A percentile compares a stretch with the other conserved stretches of the same genome.
Evolutionary conservation across 2,888 invertebrate genomes (phyloP).

Genomic region (Heteromyza rotundicornis): DNA sequence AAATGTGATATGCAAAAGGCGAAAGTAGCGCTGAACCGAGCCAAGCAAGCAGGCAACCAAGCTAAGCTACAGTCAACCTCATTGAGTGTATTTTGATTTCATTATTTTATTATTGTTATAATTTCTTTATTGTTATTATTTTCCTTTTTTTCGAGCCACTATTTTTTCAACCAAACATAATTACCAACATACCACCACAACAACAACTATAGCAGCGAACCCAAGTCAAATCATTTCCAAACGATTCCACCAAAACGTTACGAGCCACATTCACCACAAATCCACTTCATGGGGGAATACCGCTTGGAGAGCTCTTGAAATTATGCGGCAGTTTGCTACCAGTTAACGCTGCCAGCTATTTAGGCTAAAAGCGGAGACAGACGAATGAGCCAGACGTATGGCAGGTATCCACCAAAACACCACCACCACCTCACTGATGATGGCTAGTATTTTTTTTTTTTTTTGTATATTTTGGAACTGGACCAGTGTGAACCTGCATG

Average conservation of each 20-base stretch:
- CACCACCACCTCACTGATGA: not conserved
- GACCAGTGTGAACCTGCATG: slow-evolving; percentile 20
- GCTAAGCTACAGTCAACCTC: too few relatives aligned
- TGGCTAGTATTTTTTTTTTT: too few relatives aligned
- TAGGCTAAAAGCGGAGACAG: slow-evolving; percentile 35
- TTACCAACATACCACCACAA: slow-evolving; percentile 12
- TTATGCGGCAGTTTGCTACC: slow-evolving; percentile 55
- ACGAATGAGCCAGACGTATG: slow-evolving; percentile 25
- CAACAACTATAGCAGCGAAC: too few relatives aligned
- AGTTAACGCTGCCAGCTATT: slow-evolving; percentile 44
- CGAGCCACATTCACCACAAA: slow-evolving; percentile 42
- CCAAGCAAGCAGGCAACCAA: not conserved
- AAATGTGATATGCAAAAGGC: slow-evolving; percentile 21
- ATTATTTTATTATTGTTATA: slow-evolving; percentile 51
- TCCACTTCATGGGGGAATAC: slow-evolving; percentile 37
- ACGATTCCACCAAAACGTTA: too few relatives aligned
- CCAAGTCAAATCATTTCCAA: too few relatives aligned
- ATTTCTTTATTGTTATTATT: slow-evolving; percentile 51
- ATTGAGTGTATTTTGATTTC: slow-evolving; percentile 17
- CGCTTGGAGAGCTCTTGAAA: slow-evolving; percentile 46
- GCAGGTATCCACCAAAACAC: slow-evolving; percentile 10
- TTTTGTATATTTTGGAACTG: not conserved
- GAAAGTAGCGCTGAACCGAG: slow-evolving; percentile 13
- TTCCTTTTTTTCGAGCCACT: slow-evolving; percentile 33
- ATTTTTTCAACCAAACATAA: slow-evolving; percentile 18